Conservation (phyloP, 1,140 invertebrate species). For the Aporrectodea caliginosa region DNA sequence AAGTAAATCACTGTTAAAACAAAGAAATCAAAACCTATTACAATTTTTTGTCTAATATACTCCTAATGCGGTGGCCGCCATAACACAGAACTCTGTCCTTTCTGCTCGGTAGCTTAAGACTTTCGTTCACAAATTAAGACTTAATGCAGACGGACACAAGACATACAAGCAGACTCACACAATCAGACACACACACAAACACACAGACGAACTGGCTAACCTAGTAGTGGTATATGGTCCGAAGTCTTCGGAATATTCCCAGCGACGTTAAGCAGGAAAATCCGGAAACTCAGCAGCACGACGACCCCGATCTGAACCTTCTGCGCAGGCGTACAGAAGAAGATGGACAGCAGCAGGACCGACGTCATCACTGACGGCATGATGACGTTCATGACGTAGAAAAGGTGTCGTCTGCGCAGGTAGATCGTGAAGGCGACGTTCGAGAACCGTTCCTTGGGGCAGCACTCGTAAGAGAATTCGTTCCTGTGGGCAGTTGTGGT, state of each 20-base stretch:
- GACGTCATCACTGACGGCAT: constrained; percentile 34
- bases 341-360: constrained; percentile 35
- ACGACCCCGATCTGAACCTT: constrained; percentile 37
- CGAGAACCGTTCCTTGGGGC: constrained; percentile 25
- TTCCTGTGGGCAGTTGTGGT: constrained; percentile 21
- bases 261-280: constrained; percentile 34
- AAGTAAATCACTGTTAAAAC: constrained; percentile 30
- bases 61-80: neutral
- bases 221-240: constrained; percentile 34
- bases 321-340: constrained; percentile 36
- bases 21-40: neutral
- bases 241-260: constrained; percentile 35
- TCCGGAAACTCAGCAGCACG: constrained; percentile 32
- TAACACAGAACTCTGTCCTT: neutral
- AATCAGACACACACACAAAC: too few relatives aligned
- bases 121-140: neutral
- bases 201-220: too few relatives aligned
- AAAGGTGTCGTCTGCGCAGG: constrained; percentile 28
- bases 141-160: neutral
- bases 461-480: constrained; percentile 30
- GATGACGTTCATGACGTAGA: constrained; percentile 35
- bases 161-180: too few relatives aligned
- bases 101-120: neutral
- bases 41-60: neutral
- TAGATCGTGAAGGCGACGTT: constrained; percentile 28